Evolutionary conservation across 2,888 invertebrate species (phyloP).

Genomic region (Apodemia mormo): DNA sequence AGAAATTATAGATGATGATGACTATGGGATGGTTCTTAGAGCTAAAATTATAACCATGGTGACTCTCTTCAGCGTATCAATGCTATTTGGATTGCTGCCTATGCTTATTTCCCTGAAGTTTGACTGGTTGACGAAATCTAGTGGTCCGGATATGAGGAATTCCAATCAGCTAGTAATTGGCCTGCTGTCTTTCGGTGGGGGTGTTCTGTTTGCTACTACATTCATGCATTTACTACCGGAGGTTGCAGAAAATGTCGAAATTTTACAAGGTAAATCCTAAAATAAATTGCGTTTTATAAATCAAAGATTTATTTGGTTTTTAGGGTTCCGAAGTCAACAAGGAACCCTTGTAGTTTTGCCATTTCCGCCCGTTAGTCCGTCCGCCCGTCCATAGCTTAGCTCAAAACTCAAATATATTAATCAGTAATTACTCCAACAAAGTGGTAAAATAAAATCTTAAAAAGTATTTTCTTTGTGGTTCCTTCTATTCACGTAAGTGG

Average conservation of each 20-base stretch:
- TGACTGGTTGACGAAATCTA: conserved; percentile 79
- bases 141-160: conserved; percentile 65
- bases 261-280: conserved; percentile 72
- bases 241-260: conserved; percentile 85
- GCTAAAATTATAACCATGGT: conserved; percentile 92
- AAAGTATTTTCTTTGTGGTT: too few relatives aligned
- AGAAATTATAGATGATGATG: conserved; percentile 34
- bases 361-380: too few relatives aligned
- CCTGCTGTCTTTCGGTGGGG: conserved; percentile 90
- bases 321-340: too few relatives aligned
- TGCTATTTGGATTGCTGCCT: conserved; percentile 88
- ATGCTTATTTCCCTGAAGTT: conserved; percentile 85
- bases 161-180: conserved; percentile 81
- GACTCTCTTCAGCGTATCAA: conserved; percentile 88
- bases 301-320: too few relatives aligned
- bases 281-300: not conserved
- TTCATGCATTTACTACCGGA: conserved; percentile 92
- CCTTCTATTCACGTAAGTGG: too few relatives aligned
- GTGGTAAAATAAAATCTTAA: too few relatives aligned
- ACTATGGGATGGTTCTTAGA: conserved; percentile 72
- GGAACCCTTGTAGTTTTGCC: too few relatives aligned
- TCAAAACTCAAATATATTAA: too few relatives aligned
- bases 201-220: conserved; percentile 90
- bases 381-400: too few relatives aligned
- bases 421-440: too few relatives aligned